Evolutionary conservation across 2,888 invertebrate genomes (phyloP).

Genomic region (Loripinus fragilis): DNA sequence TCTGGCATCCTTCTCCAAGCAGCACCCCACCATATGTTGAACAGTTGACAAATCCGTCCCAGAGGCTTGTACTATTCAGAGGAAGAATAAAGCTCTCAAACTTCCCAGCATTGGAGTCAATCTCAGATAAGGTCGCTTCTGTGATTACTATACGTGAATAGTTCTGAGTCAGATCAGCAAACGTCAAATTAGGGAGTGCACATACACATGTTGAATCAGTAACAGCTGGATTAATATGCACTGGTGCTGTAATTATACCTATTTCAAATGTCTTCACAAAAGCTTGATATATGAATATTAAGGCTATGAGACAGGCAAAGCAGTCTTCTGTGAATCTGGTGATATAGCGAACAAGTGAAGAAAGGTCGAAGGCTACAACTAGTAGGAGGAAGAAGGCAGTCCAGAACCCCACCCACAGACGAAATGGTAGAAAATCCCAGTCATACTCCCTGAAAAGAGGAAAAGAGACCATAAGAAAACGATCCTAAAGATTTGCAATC

Average conservation of each 20-base stretch:
- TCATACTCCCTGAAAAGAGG: conserved; percentile 86
- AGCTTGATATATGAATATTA: conserved; percentile 99
- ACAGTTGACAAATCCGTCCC: conserved; percentile 46
- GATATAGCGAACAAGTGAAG: conserved; percentile 97
- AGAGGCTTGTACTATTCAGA: not conserved
- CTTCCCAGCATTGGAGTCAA: not conserved
- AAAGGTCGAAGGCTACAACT: conserved; percentile 97
- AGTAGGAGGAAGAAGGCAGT: conserved; percentile 92
- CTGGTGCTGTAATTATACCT: conserved; percentile 50
- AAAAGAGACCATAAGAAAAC: too few species aligned
- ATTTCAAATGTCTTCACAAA: conserved; percentile 94
- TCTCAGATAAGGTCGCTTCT: not conserved
- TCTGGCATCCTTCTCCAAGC: conserved; percentile 84
- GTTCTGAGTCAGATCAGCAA: not conserved
- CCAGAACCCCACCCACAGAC: conserved; percentile 99
- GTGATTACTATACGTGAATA: not conserved
- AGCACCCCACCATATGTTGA: conserved; percentile 60
- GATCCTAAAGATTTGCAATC: too few species aligned
- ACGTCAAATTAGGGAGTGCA: conserved; percentile 39
- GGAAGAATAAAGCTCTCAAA: not conserved
- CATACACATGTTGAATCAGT: conserved; percentile 49
- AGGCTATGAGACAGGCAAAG: conserved; percentile 97
- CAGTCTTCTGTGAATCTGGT: conserved; percentile 99
- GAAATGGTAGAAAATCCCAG: conserved; percentile 97
- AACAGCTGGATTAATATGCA: conserved; percentile 50